Evolutionary conservation across 1,140 invertebrate species (phyloP).

Genomic region (Drosophila santomea): DNA sequence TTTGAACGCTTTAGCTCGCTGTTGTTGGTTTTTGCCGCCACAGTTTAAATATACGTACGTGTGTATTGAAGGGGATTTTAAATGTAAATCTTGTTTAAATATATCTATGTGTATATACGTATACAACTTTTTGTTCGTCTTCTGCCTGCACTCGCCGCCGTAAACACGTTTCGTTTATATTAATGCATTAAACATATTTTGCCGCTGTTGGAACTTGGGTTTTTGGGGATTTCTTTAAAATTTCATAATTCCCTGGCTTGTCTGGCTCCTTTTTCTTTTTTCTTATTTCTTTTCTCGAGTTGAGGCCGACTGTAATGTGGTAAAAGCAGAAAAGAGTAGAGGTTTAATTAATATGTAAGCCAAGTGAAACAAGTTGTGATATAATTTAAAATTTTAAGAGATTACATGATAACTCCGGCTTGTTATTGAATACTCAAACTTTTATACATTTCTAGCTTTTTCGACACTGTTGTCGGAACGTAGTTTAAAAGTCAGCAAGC

Average conservation of each 20-base stretch:
- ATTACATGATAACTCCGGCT: too few relatives aligned
- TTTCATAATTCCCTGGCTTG: conserved; percentile 66
- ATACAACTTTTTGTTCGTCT: conserved; percentile 49
- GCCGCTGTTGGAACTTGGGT: conserved; percentile 23
- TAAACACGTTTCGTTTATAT: conserved; percentile 64
- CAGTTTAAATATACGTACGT: conserved; percentile 19
- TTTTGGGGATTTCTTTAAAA: conserved; percentile 54
- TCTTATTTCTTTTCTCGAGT: conserved; percentile 11
- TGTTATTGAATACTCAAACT: too few relatives aligned
- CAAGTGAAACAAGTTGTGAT: conserved; percentile 33
- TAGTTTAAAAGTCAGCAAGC: neutral
- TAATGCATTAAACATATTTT: conserved; percentile 58
- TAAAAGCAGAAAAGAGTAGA: conserved; percentile 12
- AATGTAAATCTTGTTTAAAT: conserved; percentile 62
- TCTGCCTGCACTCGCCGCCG: conserved; percentile 30
- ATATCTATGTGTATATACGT: conserved; percentile 13
- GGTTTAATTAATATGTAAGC: conserved; percentile 26
- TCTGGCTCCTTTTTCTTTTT: conserved; percentile 21
- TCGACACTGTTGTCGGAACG: neutral
- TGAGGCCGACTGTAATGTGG: conserved; percentile 15
- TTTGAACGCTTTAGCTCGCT: conserved; percentile 51
- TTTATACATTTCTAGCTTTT: too few relatives aligned
- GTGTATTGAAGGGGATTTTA: conserved; percentile 20
- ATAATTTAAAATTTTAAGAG: conserved; percentile 7
- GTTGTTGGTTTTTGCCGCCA: conserved; percentile 29